Conservation (phyloP, 2,797 vertebrate genomes). For the Mormyrus hasselquistii region DNA sequence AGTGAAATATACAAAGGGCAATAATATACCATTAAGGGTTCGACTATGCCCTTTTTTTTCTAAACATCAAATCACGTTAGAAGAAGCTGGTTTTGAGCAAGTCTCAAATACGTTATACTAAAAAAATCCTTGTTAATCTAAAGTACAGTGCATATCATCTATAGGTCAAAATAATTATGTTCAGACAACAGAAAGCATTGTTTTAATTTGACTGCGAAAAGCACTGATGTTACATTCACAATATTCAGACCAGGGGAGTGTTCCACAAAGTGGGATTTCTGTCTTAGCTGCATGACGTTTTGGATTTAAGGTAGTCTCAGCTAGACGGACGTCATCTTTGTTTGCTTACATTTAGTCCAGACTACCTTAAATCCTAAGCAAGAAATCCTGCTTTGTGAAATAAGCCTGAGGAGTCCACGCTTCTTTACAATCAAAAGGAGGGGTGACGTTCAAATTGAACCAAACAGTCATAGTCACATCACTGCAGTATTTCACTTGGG, state of each 20-base stretch:
- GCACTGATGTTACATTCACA: background rate
- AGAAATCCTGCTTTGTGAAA: background rate
- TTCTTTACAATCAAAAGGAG: conserved; percentile 3
- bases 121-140: background rate
- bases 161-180: background rate
- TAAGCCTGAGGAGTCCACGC: background rate
- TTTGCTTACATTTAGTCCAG: background rate
- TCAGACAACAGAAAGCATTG: background rate
- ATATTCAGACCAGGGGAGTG: background rate
- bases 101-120: background rate
- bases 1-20: background rate
- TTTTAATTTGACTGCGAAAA: background rate
- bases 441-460: conserved; percentile 18
- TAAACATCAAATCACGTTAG: background rate
- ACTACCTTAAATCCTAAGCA: background rate
- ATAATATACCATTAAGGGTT: background rate
- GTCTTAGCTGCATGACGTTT: background rate
- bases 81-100: background rate
- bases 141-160: background rate
- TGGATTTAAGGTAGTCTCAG: background rate
- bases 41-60: background rate
- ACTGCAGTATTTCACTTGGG: conserved; percentile 1
- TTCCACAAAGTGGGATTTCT: background rate
- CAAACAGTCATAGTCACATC: conserved; percentile 7
- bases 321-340: background rate